Conservation (phyloP, 2,797 vertebrate genomes). For the Parauchenoglanis ngamensis region DNA sequence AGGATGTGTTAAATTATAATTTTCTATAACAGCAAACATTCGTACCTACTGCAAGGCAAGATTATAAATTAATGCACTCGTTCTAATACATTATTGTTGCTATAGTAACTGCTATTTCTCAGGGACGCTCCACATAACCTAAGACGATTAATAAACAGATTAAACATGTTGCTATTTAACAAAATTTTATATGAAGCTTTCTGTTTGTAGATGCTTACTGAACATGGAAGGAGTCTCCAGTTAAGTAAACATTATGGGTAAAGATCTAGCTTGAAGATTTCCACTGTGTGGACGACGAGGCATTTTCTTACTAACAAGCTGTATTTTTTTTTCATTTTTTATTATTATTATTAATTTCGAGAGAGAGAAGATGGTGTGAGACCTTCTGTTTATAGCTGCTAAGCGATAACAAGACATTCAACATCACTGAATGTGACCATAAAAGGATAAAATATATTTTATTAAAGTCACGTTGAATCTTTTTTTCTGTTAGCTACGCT, state of each 20-base stretch:
- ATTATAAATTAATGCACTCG: background rate
- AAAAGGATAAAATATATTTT: background rate
- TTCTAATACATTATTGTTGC: background rate
- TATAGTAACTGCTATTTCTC: background rate
- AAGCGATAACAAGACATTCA: background rate
- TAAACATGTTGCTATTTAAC: background rate
- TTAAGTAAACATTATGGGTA: background rate
- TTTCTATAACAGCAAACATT: background rate
- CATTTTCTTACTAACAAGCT: background rate
- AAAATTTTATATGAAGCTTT: background rate
- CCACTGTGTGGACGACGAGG: background rate
- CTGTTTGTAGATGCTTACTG: too few relatives aligned
- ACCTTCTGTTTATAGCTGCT: background rate
- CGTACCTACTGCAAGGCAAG: background rate
- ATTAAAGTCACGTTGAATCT: background rate
- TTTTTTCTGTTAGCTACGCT: background rate
- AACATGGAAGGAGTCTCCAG: slow-evolving; percentile 2
- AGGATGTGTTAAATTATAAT: background rate
- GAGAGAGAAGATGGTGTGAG: background rate
- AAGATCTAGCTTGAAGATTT: background rate
- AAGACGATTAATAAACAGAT: background rate
- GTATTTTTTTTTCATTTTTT: background rate
- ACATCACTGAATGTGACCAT: background rate
- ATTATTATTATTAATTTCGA: background rate
- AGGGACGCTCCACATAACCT: background rate